Evolutionary conservation across 2,888 invertebrate species (phyloP).

Genomic region (Latrodectus elegans): DNA sequence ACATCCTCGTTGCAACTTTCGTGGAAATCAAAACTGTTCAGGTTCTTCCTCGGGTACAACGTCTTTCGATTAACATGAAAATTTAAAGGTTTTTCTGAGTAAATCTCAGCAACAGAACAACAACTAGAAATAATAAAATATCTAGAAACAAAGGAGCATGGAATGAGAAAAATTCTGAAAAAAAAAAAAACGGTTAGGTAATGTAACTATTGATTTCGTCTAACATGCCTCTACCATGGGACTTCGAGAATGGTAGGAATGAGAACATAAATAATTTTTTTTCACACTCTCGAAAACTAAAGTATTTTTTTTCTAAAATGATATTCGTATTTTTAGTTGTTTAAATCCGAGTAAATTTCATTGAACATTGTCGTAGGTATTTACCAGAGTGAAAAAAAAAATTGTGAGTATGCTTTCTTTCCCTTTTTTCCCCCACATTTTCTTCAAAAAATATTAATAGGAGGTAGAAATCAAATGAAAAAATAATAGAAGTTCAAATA

Average conservation of each 20-base stretch:
- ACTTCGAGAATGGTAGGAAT: constrained; percentile 43
- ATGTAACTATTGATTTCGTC: constrained; percentile 64
- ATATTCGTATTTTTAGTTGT: constrained; percentile 31
- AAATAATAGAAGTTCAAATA: neutral
- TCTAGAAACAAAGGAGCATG: constrained; percentile 39
- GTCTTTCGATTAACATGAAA: constrained; percentile 62
- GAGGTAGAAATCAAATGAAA: neutral
- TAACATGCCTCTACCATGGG: constrained; percentile 50
- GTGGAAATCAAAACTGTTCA: constrained; percentile 44
- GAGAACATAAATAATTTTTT: constrained; percentile 44
- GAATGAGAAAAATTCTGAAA: constrained; percentile 26
- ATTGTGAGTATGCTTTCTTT: neutral
- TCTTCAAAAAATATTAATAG: constrained; percentile 30
- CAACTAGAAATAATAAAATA: constrained; percentile 37
- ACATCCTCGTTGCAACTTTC: constrained; percentile 36
- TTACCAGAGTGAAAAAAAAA: neutral
- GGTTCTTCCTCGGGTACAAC: constrained; percentile 33
- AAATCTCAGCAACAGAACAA: constrained; percentile 21
- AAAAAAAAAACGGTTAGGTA: constrained; percentile 31
- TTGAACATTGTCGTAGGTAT: constrained; percentile 29
- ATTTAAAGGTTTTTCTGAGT: constrained; percentile 49
- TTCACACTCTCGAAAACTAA: constrained; percentile 27
- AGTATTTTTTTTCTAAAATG: constrained; percentile 20
- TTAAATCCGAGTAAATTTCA: constrained; percentile 53
- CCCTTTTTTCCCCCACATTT: neutral